Conservation (phyloP, 1,140 invertebrate species). For the Coenobita brevimanus region DNA sequence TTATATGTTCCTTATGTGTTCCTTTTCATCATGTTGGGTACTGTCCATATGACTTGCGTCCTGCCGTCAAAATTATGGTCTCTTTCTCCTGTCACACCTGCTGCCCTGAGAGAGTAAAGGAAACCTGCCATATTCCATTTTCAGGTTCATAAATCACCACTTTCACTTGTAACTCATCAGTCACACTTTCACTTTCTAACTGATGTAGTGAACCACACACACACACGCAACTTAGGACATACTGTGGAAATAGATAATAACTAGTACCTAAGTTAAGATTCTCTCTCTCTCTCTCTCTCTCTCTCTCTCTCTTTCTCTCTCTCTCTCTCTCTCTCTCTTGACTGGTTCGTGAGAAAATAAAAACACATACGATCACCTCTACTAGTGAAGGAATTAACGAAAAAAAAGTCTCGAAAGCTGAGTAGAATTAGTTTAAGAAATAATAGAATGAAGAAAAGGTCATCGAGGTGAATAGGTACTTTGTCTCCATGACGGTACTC, state of each 20-base stretch:
- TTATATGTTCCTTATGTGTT: not conserved
- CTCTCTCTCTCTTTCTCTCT: not conserved
- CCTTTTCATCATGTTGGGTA: not conserved
- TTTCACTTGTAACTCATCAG: no score
- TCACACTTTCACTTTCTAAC: no score
- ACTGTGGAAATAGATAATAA: not conserved
- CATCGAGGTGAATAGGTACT: no score
- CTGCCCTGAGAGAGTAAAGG: no score
- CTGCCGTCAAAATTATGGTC: no score
- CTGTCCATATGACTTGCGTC: not conserved
- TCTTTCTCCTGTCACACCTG: no score
- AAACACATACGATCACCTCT: not conserved
- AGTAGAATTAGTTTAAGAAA: not conserved
- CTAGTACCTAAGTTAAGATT: not conserved
- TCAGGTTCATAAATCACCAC: no score
- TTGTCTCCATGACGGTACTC: no score
- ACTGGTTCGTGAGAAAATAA: not conserved
- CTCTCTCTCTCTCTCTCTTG: not conserved
- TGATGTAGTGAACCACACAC: not conserved
- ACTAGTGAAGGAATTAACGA: not conserved
- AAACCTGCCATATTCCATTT: no score
- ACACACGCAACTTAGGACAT: not conserved
- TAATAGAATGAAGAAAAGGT: no score
- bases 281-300: not conserved
- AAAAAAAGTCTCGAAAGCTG: not conserved